These are phyloP conservation scores for Empidonax traillii DNA, from an alignment of 2,113 vertebrate species.

Conservation along the genomic window DNA sequence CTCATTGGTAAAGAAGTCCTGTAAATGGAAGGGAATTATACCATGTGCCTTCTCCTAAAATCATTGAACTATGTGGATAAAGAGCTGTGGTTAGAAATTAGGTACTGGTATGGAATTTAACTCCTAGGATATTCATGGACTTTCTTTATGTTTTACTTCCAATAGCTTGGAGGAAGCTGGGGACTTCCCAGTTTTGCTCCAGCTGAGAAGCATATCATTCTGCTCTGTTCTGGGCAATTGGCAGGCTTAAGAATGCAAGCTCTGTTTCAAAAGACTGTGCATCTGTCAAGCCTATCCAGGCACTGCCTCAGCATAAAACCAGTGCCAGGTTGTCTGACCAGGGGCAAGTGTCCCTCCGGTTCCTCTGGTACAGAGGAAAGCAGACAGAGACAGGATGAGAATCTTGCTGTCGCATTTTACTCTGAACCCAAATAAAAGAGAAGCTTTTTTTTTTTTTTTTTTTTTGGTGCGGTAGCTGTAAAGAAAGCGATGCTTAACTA, in stretches of 20 bases:
- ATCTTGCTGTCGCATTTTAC: background rate
- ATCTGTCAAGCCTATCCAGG: constrained; percentile 17
- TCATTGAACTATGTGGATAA: background rate
- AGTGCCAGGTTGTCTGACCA: constrained; percentile 37
- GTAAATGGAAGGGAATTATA: background rate
- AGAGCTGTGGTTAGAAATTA: background rate
- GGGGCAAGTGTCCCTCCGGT: background rate
- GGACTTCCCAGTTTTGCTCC: constrained; percentile 27
- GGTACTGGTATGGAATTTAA: background rate
- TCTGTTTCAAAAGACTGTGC: constrained; percentile 47
- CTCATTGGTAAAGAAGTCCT: background rate
- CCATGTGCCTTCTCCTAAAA: background rate
- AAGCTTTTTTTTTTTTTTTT: background rate
- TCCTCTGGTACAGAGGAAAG: background rate
- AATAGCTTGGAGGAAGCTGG: background rate
- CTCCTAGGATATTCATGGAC: background rate
- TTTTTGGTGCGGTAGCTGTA: background rate
- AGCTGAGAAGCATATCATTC: background rate
- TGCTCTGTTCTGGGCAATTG: constrained; percentile 9
- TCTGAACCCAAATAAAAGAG: background rate
- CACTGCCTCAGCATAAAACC: constrained; percentile 2
- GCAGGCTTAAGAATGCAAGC: constrained; percentile 45
- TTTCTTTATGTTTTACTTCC: background rate
- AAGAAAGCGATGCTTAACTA: background rate
- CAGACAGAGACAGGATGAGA: background rate